Conservation (phyloP, 2,797 vertebrate genomes). For the Streptopelia turtur region DNA sequence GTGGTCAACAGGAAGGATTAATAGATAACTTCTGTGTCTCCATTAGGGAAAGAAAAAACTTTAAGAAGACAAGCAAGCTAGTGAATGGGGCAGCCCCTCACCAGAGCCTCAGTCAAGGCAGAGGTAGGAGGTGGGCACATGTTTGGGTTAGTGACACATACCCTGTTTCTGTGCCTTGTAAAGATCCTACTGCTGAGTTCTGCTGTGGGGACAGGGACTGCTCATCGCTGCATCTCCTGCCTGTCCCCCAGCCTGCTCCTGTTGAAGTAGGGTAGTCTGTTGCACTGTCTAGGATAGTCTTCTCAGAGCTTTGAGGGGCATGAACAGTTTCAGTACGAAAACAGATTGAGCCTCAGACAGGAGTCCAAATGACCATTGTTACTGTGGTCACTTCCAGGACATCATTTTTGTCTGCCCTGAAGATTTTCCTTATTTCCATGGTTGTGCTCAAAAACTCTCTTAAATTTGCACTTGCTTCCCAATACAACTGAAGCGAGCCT, state of each 20-base stretch:
- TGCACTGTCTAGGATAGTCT: background rate
- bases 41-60: background rate
- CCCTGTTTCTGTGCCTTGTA: background rate
- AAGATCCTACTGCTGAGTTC: background rate
- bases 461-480: background rate
- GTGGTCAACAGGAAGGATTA: background rate
- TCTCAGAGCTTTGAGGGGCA: background rate
- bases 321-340: background rate
- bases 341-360: background rate
- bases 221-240: background rate
- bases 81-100: background rate
- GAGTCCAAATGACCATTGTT: background rate
- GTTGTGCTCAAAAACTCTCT: background rate
- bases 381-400: background rate
- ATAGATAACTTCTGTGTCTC: background rate
- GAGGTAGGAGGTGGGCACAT: background rate
- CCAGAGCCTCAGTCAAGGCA: background rate
- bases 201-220: background rate
- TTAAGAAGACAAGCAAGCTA: background rate
- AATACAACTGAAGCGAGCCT: background rate
- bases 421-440: background rate
- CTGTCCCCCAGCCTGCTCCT: background rate
- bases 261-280: background rate
- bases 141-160: accelerated
- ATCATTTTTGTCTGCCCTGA: background rate